These are phyloP conservation scores for Bellardia bayeri DNA, from an alignment of 2,888 invertebrate species.

Conservation along the genomic window DNA sequence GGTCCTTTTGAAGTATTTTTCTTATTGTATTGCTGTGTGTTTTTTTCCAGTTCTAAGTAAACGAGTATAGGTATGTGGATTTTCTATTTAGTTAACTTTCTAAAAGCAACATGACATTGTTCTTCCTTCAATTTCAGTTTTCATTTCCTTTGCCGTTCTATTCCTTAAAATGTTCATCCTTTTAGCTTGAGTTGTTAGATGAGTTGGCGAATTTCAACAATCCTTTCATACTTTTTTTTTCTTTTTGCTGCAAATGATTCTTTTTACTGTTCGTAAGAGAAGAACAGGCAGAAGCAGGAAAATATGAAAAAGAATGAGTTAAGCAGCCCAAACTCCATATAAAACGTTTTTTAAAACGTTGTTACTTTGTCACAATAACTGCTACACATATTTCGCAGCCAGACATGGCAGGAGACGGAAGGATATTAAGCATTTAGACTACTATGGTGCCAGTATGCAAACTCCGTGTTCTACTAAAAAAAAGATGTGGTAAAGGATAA, in stretches of 20 bases:
- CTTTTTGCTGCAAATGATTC: slow-evolving; percentile 25
- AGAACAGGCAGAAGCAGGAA: background rate
- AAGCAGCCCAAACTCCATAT: slow-evolving; percentile 26
- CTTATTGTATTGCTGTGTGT: background rate
- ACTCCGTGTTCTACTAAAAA: slow-evolving; percentile 23
- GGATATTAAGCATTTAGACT: slow-evolving; percentile 55
- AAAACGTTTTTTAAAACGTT: slow-evolving; percentile 63
- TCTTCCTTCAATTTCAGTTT: slow-evolving; percentile 40
- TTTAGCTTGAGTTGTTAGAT: slow-evolving; percentile 51
- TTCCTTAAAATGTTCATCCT: slow-evolving; percentile 47
- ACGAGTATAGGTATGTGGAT: slow-evolving; percentile 14
- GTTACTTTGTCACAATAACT: slow-evolving; percentile 67
- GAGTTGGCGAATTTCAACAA: slow-evolving; percentile 60
- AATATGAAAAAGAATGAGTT: slow-evolving; percentile 30
- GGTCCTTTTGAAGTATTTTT: slow-evolving; percentile 31
- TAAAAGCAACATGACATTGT: slow-evolving; percentile 62
- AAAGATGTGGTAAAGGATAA: slow-evolving; percentile 16
- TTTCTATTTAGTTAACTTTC: slow-evolving; percentile 66
- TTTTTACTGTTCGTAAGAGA: slow-evolving; percentile 19
- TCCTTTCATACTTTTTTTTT: slow-evolving; percentile 37
- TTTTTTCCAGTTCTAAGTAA: background rate
- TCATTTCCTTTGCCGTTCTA: slow-evolving; percentile 12
- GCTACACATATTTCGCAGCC: slow-evolving; percentile 42
- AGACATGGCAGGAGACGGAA: slow-evolving; percentile 30
- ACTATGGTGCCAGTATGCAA: slow-evolving; percentile 51